phyloP scores from a whole-genome alignment of 2,888 invertebrate species.

The Cerastoderma edule region DNA sequence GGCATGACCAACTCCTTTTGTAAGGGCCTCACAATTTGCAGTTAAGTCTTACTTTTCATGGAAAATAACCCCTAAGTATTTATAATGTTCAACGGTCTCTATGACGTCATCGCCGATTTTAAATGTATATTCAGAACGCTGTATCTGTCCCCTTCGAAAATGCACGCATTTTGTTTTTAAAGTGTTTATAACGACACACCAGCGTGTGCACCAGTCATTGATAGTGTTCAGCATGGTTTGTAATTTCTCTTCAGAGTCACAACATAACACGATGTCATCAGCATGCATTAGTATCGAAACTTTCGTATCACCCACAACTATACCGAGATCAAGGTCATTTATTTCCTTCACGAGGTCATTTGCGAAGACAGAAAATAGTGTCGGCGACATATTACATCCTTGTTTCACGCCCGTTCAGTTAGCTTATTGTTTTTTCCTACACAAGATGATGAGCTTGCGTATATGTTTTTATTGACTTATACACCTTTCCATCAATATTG shows the following conservation, averaged over 20 bases:
- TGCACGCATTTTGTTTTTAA: constrained; percentile 34
- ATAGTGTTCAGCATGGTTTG: constrained; percentile 34
- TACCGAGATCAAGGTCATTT: constrained; percentile 27
- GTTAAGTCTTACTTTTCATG: constrained; percentile 29
- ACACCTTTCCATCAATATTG: constrained; percentile 37
- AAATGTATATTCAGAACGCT: constrained; percentile 28
- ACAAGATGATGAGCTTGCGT: not conserved
- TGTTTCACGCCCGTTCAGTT: constrained; percentile 34
- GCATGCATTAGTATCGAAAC: constrained; percentile 39
- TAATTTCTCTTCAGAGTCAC: constrained; percentile 25
- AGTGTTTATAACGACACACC: constrained; percentile 35
- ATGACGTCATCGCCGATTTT: constrained; percentile 36
- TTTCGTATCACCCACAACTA: constrained; percentile 20
- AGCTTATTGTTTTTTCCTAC: constrained; percentile 30
- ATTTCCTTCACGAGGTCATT: constrained; percentile 36
- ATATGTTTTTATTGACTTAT: too few relatives aligned
- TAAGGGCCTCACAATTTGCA: not conserved
- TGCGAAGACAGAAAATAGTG: constrained; percentile 34
- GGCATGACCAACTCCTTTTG: constrained; percentile 35
- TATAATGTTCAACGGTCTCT: constrained; percentile 33
- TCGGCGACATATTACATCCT: constrained; percentile 37
- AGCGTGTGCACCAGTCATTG: constrained; percentile 36
- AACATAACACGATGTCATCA: constrained; percentile 33
- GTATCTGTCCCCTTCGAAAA: constrained; percentile 13
- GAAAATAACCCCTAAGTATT: constrained; percentile 48